Conservation (phyloP, 2,888 invertebrate genomes). For the Amblyteles armatorius region DNA sequence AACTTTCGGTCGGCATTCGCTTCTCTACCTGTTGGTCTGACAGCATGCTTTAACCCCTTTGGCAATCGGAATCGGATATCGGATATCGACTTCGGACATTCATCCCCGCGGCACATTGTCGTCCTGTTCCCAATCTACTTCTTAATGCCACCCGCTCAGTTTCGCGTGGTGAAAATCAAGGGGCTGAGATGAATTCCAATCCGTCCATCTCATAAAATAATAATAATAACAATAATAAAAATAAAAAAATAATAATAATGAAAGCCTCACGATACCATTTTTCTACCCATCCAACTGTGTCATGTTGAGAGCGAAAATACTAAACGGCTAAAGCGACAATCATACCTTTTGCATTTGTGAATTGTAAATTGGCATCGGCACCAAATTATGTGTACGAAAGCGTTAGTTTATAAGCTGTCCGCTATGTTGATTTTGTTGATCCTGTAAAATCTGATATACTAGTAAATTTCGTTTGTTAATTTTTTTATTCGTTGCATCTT, state of each 20-base stretch:
- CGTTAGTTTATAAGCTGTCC: too few relatives aligned
- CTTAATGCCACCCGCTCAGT: neutral
- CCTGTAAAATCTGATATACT: too few relatives aligned
- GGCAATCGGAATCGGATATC: conserved; percentile 22
- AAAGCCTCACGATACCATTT: too few relatives aligned
- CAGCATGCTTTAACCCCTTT: neutral
- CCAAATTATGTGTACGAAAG: too few relatives aligned
- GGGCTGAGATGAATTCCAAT: neutral
- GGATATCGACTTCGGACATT: conserved; percentile 22
- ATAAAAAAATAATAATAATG: neutral
- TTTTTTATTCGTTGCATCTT: too few relatives aligned
- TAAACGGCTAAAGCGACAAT: too few relatives aligned
- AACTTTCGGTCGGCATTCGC: neutral
- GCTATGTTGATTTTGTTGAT: too few relatives aligned
- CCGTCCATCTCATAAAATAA: neutral
- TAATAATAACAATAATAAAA: conserved; percentile 12
- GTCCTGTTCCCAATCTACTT: neutral
- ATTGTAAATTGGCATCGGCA: too few relatives aligned
- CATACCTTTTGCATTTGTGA: too few relatives aligned
- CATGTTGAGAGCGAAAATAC: too few relatives aligned
- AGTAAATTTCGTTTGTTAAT: too few relatives aligned
- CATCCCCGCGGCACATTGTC: neutral
- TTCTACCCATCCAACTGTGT: too few relatives aligned
- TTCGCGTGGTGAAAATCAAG: neutral
- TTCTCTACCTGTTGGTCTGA: neutral